A percentile compares a stretch with the other conserved stretches of the same genome.
phyloP scores from a whole-genome alignment of 2,888 invertebrate genomes.

The Acrocyrtus sp. region DNA sequence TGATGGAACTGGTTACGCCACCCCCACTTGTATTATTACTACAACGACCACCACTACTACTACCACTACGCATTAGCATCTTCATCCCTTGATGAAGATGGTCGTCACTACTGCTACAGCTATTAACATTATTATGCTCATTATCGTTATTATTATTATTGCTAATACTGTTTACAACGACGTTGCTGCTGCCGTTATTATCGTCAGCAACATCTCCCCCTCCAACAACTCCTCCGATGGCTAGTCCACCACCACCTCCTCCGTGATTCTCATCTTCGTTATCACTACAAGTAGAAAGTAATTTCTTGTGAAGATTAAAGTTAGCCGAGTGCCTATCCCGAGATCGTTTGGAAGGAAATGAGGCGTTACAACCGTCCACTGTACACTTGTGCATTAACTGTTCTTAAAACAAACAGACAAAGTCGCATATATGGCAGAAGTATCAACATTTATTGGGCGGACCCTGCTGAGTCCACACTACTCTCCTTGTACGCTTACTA shows the following conservation, averaged over 20 bases:
- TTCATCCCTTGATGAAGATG: background rate
- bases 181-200: background rate
- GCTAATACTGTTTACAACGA: constrained; percentile 10
- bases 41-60: background rate
- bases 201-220: too few species aligned
- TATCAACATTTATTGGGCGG: background rate
- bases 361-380: constrained; percentile 93
- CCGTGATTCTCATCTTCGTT: constrained; percentile 7
- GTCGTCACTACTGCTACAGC: background rate
- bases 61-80: background rate
- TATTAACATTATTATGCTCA: background rate
- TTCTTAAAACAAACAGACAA: constrained; percentile 12
- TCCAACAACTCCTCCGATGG: too few species aligned
- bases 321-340: constrained; percentile 89
- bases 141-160: constrained; percentile 13
- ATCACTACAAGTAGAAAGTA: constrained; percentile 74
- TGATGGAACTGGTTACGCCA: background rate
- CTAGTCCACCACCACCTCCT: too few species aligned
- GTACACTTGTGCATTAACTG: constrained; percentile 91
- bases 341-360: constrained; percentile 92
- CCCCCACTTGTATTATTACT: background rate
- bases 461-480: too few species aligned
- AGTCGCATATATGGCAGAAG: background rate
- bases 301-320: constrained; percentile 88
- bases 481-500: too few species aligned